Base-by-base conservation (phyloP, 2,797 vertebrate genomes). In the Hylomyscus alleni region DNA sequence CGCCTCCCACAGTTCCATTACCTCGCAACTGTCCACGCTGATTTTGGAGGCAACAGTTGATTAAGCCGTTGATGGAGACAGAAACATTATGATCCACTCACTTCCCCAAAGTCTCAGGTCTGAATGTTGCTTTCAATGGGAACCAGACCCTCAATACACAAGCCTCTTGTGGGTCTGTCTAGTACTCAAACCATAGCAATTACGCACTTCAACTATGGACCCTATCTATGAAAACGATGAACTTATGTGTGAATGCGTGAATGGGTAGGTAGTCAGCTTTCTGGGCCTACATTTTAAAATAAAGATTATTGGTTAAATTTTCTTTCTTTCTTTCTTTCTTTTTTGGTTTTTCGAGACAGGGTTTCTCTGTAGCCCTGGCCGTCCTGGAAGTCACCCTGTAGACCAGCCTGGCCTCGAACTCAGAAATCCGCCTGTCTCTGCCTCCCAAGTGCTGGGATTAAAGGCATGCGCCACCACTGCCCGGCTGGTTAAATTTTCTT, bases 201-300 rank as follows among this genome's bases (percentile, higher is more conserved):
- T 44, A 34, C 8, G 9, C 26, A 37, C 52, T 37, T 94, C 37
- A 58, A 20, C 56, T 73, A 91, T 81, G 60, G 47, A 19, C 92
- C 89, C 37, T 17, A 77, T 31, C 5, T 85, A 88, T 15, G 91
- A 69, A 94, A 94, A 94, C 58, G 54, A 9, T 84, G 76, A 93
- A 93, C 80, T 92, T 88, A 76, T 62, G 83, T n/a, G 77, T 44
- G 20, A 69, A 76, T 62, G 83, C 34, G 77, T 44, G 15, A 69
- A 44, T 47, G 31, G 91, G 26, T 86, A 69, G 52, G 62, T 29
- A 94, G 58, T 89, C 76, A 83, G 37, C 60, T 94, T 93, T 77
- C 67, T 89, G 20, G 52, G 20, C 19, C 20, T 56, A 81, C 34
- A 13, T 56, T 81, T 80, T 73, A 72, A 87, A 85, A 82, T 26